A percentile compares a stretch with the other conserved stretches of the same genome.
These are phyloP conservation scores for Trialeurodes vaporariorum DNA, from an alignment of 1,140 invertebrate genomes.

Conservation along the genomic window DNA sequence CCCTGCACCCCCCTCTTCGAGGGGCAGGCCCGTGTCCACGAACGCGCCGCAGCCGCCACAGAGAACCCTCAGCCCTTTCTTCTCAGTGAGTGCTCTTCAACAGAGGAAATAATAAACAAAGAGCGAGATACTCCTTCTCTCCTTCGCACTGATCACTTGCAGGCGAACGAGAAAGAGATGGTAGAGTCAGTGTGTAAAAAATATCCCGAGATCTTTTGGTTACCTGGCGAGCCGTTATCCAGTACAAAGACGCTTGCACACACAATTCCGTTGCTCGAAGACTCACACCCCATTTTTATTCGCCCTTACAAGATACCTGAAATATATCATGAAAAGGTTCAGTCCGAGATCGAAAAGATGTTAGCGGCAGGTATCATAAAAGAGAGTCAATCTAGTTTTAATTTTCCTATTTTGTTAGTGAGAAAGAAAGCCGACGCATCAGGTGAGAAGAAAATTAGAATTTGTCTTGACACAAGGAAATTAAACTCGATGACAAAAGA, in stretches of 20 bases:
- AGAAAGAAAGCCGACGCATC: slow-evolving; percentile 10
- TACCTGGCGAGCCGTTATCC: neutral
- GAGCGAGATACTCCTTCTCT: neutral
- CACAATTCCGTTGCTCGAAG: slow-evolving; percentile 9
- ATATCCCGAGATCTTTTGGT: slow-evolving; percentile 7
- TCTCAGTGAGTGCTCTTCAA: no score
- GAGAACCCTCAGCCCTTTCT: no score
- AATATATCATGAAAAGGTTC: neutral
- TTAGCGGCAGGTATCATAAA: neutral
- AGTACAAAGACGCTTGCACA: neutral
- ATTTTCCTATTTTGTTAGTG: slow-evolving; percentile 8
- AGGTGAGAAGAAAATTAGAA: slow-evolving; percentile 28
- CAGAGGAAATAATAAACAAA: no score
- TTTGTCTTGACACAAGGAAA: slow-evolving; percentile 31
- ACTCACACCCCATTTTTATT: neutral
- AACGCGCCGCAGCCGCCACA: no score
- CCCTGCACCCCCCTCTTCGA: no score
- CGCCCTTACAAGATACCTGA: neutral
- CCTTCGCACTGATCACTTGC: neutral
- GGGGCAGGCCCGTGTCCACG: no score
- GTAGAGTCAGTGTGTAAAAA: neutral
- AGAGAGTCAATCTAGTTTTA: slow-evolving; percentile 2
- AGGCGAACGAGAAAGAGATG: neutral
- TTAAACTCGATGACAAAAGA: slow-evolving; percentile 30
- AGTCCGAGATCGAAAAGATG: neutral